phyloP scores from a whole-genome alignment of 2,888 invertebrate genomes.

The Stegophylla sp. region DNA sequence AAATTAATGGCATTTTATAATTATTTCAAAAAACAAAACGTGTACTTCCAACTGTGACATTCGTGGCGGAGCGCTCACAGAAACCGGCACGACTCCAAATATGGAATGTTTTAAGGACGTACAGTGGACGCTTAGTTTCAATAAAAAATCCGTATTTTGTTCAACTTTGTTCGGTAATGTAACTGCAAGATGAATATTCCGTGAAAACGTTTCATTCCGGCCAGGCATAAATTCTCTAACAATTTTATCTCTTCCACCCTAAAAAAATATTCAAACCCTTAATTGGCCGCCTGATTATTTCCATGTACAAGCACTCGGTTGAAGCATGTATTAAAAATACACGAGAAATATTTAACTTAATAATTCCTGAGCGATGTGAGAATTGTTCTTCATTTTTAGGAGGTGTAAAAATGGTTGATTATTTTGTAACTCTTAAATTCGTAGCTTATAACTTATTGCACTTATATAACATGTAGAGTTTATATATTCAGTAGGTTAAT shows the following conservation, averaged over 20 bases:
- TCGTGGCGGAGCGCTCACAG: slow-evolving; percentile 39
- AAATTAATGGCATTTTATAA: background rate
- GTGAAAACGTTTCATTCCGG: slow-evolving; percentile 40
- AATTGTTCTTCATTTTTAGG: too few species aligned
- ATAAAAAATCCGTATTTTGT: slow-evolving; percentile 26
- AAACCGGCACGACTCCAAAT: slow-evolving; percentile 37
- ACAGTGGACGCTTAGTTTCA: slow-evolving; percentile 37
- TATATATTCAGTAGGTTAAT: too few species aligned
- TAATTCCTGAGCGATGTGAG: too few species aligned
- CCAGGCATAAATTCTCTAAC: slow-evolving; percentile 21
- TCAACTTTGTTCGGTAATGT: slow-evolving; percentile 38
- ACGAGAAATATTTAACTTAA: too few species aligned
- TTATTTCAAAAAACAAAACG: background rate
- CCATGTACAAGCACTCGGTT: too few species aligned
- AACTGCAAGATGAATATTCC: slow-evolving; percentile 26
- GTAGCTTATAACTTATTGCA: too few species aligned
- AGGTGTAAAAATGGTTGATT: too few species aligned
- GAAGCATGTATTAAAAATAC: too few species aligned
- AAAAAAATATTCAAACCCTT: background rate
- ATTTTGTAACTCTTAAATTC: too few species aligned
- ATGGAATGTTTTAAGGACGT: slow-evolving; percentile 30
- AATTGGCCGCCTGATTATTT: background rate
- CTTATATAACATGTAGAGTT: too few species aligned
- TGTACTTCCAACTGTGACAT: slow-evolving; percentile 30
- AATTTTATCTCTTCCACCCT: slow-evolving; percentile 51